Conservation (phyloP, 2,888 invertebrate species). For the Trissonchulus latispiculum region DNA sequence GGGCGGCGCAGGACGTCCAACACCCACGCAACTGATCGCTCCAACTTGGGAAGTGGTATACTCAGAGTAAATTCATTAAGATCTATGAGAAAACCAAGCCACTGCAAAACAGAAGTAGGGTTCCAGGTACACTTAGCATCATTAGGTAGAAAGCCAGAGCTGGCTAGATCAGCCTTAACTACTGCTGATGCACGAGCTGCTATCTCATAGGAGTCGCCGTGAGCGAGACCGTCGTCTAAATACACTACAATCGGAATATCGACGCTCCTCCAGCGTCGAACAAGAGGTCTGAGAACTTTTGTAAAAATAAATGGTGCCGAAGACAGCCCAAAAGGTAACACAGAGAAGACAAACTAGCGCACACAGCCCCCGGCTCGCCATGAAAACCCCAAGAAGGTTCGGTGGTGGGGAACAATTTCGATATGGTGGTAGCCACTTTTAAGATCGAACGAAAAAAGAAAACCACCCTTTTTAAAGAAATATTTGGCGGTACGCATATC, state of each 20-base stretch:
- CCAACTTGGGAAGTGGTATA: background rate
- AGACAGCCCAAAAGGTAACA: constrained; percentile 21
- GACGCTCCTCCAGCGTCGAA: constrained; percentile 1
- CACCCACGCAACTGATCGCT: background rate
- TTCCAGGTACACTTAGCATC: background rate
- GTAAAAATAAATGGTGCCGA: constrained; percentile 20
- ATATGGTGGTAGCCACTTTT: constrained; percentile 21
- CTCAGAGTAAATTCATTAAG: background rate
- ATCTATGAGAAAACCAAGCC: background rate
- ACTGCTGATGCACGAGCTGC: background rate
- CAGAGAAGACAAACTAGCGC: constrained; percentile 10
- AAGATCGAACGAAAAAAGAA: constrained; percentile 16
- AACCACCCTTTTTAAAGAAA: constrained; percentile 11
- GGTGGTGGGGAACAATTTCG: background rate
- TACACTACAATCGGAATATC: constrained; percentile 15
- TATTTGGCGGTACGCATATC: background rate
- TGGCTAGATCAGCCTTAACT: background rate
- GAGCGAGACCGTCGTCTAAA: constrained; percentile 16
- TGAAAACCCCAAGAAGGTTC: constrained; percentile 9
- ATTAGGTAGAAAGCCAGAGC: background rate
- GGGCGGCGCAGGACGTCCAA: background rate
- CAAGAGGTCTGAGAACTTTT: constrained; percentile 13
- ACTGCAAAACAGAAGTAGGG: background rate
- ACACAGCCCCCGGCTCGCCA: background rate
- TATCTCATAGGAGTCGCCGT: background rate